Evolutionary conservation across 2,113 vertebrate genomes (phyloP).

Genomic region (Chionodraco myersi): DNA sequence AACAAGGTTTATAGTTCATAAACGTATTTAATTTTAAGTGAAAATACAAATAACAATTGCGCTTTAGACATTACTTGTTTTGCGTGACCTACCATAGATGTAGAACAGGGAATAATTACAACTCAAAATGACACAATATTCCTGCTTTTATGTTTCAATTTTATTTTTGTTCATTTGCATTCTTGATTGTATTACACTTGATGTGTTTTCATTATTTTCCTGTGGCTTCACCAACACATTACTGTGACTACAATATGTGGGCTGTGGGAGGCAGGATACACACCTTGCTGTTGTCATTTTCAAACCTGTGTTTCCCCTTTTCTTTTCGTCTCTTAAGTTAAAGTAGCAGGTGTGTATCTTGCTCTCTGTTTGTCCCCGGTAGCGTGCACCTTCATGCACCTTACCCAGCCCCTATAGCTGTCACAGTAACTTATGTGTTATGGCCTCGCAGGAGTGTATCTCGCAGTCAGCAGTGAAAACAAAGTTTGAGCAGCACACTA

Average conservation of each 20-base stretch:
- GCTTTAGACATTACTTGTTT: not conserved
- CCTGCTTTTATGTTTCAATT: not conserved
- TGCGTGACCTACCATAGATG: not conserved
- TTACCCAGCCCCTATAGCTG: conserved; percentile 42
- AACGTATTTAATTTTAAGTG: not conserved
- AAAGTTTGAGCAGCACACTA: conserved; percentile 99
- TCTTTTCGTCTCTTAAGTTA: conserved; percentile 43
- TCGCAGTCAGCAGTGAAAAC: conserved; percentile 99
- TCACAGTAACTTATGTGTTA: conserved; percentile 96
- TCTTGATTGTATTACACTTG: conserved; percentile 42
- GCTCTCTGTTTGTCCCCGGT: conserved; percentile 71
- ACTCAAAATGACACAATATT: conserved; percentile 6
- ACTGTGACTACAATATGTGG: conserved; percentile 83
- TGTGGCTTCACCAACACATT: conserved; percentile 80
- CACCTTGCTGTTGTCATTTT: conserved; percentile 80
- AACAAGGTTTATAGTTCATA: not conserved
- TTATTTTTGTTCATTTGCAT: conserved; percentile 28
- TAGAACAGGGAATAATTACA: not conserved
- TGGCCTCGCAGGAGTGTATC: conserved; percentile 99
- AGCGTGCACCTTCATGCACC: conserved; percentile 15
- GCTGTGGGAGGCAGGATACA: conserved; percentile 69
- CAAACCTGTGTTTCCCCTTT: conserved; percentile 54
- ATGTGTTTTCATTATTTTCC: conserved; percentile 61
- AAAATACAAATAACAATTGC: not conserved
- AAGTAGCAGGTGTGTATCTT: conserved; percentile 83